Base-by-base conservation (phyloP, 2,797 vertebrate species). In the Rhinophrynus dorsalis region DNA sequence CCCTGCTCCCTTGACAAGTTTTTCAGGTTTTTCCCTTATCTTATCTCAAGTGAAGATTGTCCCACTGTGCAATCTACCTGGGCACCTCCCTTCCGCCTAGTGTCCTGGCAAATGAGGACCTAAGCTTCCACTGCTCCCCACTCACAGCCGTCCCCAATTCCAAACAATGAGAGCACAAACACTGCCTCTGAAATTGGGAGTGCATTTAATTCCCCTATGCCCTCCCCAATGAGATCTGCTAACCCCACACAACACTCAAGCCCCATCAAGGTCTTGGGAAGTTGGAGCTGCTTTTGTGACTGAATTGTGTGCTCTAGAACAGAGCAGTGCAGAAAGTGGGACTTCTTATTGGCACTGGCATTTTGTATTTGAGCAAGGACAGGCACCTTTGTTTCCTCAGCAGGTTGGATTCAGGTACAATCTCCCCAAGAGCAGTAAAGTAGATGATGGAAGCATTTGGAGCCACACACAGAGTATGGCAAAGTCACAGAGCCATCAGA, bases 131-230 rank as follows among this genome's bases (percentile, higher is more conserved):
- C 91, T 0, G 93, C 93, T 12, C 86, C 92, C 0, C 93, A 97
- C 30, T 96, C 95, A 0, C 96, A 98, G 82, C 95, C 96, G 8
- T 98, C 97, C 0, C 97, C 97, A 11, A 98, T 97, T 0, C 97
- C 97, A 70, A 99, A 97, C 91, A 98, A 99, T 0, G 97, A 99
- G 84, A 99, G 97, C 88, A 99, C 97, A 0, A 97, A 99, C 87
- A 98, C 97, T 0, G 96, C 97, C 42, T 99, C 97, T 0, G 97
- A 99, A 86, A 99, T 99, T 0, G 96, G 97, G 85, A 99, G 97
- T 0, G 97, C 96, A 73, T 99, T 99, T 84, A 99, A 98, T 84
- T 99, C 96, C 0, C 97, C 97, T 0, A 87, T 99, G 68, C 95
- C 96, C 68, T 99, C 97, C 0, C 97, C 97, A 0, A 94, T 97